These are phyloP conservation scores for Branchinecta lynchi DNA, from an alignment of 1,140 invertebrate genomes.

Conservation along the genomic window DNA sequence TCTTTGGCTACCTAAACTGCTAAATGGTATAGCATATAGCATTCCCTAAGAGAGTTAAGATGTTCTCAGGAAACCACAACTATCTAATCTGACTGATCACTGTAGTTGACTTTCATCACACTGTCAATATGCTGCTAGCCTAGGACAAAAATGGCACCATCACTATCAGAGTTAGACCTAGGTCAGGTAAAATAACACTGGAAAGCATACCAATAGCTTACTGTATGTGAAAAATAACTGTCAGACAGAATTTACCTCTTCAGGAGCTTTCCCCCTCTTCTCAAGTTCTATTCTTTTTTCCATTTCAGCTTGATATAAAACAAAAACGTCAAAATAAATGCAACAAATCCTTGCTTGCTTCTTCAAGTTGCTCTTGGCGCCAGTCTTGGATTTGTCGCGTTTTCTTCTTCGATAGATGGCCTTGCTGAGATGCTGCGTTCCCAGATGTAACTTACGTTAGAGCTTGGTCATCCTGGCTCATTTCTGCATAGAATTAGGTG, in stretches of 20 bases:
- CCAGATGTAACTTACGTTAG: too few species aligned
- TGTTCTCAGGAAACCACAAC: slow-evolving; percentile 13
- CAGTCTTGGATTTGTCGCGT: too few species aligned
- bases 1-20: too few species aligned
- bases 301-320: slow-evolving; percentile 37
- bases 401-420: too few species aligned
- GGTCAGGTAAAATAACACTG: not conserved
- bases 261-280: slow-evolving; percentile 60
- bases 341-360: too few species aligned
- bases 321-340: too few species aligned
- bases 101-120: slow-evolving; percentile 11
- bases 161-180: not conserved
- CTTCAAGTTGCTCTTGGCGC: too few species aligned
- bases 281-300: slow-evolving; percentile 83
- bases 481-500: too few species aligned
- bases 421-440: too few species aligned
- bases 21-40: not conserved
- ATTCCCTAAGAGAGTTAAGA: too few species aligned
- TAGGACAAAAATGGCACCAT: slow-evolving; percentile 11
- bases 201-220: not conserved
- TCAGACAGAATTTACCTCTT: slow-evolving; percentile 48
- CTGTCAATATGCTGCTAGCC: slow-evolving; percentile 11
- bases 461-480: too few species aligned
- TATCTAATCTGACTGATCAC: not conserved
- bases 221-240: not conserved